Conservation (phyloP, 2,113 vertebrate species). For the Rhombomys opimus region DNA sequence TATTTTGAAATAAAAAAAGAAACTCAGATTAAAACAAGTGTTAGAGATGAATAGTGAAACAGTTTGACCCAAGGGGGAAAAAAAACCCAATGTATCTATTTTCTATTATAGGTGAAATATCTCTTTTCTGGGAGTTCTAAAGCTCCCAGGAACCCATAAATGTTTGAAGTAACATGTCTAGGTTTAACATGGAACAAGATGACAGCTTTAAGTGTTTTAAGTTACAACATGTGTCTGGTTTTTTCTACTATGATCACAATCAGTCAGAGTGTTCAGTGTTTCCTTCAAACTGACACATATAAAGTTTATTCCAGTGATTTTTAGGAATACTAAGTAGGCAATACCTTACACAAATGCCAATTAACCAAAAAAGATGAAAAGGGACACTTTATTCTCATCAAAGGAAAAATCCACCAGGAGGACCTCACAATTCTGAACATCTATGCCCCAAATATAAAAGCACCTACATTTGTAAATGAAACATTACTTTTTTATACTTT, state of each 20-base stretch:
- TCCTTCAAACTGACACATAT: neutral
- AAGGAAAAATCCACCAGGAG: too few species aligned
- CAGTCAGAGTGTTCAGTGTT: neutral
- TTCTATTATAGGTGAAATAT: neutral
- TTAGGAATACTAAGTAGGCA: neutral
- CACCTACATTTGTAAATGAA: too few species aligned
- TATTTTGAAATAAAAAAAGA: slow-evolving; percentile 36
- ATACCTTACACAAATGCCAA: too few species aligned
- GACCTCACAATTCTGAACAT: too few species aligned
- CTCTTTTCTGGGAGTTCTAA: neutral
- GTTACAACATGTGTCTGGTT: neutral
- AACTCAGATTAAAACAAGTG: slow-evolving; percentile 42
- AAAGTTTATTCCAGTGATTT: neutral
- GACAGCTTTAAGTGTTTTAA: neutral
- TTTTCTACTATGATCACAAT: neutral
- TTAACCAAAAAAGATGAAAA: too few species aligned
- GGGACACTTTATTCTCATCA: too few species aligned
- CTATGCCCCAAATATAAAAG: too few species aligned
- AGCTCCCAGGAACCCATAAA: neutral
- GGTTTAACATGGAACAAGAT: neutral
- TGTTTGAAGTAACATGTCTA: neutral
- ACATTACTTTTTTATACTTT: too few species aligned
- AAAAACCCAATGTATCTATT: neutral
- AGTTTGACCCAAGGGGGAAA: slow-evolving; percentile 7
- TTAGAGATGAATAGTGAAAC: neutral